Percentiles rank a stretch among this genome's conserved stretches.
Evolutionary conservation across 1,140 invertebrate species (phyloP).

Genomic region (Hylyphantes graminicola): DNA sequence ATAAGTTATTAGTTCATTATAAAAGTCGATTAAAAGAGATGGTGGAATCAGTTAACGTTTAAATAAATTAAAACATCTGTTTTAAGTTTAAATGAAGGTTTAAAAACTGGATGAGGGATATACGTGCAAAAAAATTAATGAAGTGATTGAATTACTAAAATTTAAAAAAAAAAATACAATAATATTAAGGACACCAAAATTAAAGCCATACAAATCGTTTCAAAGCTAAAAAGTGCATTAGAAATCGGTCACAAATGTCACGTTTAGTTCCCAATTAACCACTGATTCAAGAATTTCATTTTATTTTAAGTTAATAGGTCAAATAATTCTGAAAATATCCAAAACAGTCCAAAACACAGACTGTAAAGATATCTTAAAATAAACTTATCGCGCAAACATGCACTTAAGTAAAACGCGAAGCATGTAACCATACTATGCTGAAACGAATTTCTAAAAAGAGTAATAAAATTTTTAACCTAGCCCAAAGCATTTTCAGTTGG

Average conservation of each 20-base stretch:
- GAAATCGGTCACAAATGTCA: not conserved
- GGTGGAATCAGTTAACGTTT: not conserved
- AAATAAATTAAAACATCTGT: no score
- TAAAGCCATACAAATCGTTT: not conserved
- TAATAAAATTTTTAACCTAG: not conserved
- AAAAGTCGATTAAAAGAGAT: conserved; percentile 35
- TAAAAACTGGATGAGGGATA: not conserved
- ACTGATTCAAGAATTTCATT: no score
- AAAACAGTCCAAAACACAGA: no score
- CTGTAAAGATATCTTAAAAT: no score
- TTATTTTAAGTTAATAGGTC: no score
- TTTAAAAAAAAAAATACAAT: not conserved
- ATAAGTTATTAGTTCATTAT: conserved; percentile 35
- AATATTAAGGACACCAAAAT: not conserved
- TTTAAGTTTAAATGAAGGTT: not conserved
- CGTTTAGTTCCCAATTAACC: no score
- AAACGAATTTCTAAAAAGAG: not conserved
- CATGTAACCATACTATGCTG: no score
- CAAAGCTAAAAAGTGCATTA: not conserved
- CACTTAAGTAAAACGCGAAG: no score
- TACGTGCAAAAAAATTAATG: not conserved
- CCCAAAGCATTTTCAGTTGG: not conserved
- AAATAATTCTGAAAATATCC: no score
- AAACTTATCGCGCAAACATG: no score
- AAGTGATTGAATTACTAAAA: no score